phyloP scores from a whole-genome alignment of 1,140 invertebrate species.

The Drosophila guanche region DNA sequence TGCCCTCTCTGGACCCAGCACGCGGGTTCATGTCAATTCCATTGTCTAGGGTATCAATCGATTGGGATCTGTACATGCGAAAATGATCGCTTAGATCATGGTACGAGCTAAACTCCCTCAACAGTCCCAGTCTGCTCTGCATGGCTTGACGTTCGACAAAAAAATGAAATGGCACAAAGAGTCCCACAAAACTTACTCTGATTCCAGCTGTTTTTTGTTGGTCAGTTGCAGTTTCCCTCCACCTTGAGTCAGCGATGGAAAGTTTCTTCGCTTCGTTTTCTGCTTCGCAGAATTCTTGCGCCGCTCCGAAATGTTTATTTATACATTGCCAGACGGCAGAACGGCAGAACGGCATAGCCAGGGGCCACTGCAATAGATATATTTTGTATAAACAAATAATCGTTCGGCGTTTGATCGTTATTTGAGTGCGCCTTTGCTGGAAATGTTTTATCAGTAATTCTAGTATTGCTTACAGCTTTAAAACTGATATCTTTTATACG shows the following conservation, averaged over 20 bases:
- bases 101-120: slow-evolving; percentile 62
- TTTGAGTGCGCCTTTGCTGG: too few species aligned
- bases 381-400: background rate
- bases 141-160: slow-evolving; percentile 5
- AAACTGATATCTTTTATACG: too few species aligned
- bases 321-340: background rate
- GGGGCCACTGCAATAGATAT: background rate
- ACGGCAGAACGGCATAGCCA: background rate
- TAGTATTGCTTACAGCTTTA: too few species aligned
- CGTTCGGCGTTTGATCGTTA: too few species aligned
- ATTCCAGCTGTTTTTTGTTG: slow-evolving; percentile 44
- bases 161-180: slow-evolving; percentile 18
- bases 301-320: slow-evolving; percentile 12
- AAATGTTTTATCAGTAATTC: too few species aligned
- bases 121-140: slow-evolving; percentile 46
- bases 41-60: slow-evolving; percentile 58
- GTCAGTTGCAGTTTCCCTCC: slow-evolving; percentile 15
- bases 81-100: slow-evolving; percentile 60
- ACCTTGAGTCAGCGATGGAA: slow-evolving; percentile 24
- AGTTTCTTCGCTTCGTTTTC: slow-evolving; percentile 14
- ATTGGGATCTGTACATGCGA: slow-evolving; percentile 53
- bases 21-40: slow-evolving; percentile 62
- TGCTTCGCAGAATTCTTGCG: slow-evolving; percentile 21
- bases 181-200: background rate
- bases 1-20: slow-evolving; percentile 36